Conservation (phyloP, 2,113 vertebrate genomes). For the Xiphophorus maculatus region DNA sequence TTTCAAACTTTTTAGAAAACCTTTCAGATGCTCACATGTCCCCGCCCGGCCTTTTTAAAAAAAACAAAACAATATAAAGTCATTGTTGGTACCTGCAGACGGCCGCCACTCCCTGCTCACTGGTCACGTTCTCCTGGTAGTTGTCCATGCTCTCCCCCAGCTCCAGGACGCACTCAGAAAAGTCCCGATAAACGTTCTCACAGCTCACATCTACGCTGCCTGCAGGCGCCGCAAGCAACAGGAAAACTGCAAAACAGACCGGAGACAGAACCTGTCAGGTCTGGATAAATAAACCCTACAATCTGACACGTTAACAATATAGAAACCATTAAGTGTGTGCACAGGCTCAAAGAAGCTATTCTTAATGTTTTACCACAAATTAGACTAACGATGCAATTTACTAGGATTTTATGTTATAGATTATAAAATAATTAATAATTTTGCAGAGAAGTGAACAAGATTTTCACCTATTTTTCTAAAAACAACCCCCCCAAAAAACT, state of each 20-base stretch:
- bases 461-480: no score
- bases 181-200: constrained; percentile 75
- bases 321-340: background rate
- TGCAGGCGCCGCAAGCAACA: constrained; percentile 58
- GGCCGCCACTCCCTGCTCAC: constrained; percentile 66
- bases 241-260: constrained; percentile 55
- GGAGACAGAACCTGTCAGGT: constrained; percentile 1
- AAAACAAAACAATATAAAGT: background rate
- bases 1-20: no score
- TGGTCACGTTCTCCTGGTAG: constrained; percentile 71
- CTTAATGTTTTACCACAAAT: no score
- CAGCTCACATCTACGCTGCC: constrained; percentile 65
- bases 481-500: no score
- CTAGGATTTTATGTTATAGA: no score
- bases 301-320: background rate
- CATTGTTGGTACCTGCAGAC: constrained; percentile 72
- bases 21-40: no score
- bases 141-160: constrained; percentile 80
- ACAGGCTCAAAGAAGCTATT: background rate
- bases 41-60: background rate
- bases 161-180: constrained; percentile 80
- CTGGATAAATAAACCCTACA: background rate
- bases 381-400: no score
- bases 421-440: no score
- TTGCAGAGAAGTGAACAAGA: no score